Conservation (phyloP, 1,140 invertebrate genomes). For the Drosophila tsacasi region DNA sequence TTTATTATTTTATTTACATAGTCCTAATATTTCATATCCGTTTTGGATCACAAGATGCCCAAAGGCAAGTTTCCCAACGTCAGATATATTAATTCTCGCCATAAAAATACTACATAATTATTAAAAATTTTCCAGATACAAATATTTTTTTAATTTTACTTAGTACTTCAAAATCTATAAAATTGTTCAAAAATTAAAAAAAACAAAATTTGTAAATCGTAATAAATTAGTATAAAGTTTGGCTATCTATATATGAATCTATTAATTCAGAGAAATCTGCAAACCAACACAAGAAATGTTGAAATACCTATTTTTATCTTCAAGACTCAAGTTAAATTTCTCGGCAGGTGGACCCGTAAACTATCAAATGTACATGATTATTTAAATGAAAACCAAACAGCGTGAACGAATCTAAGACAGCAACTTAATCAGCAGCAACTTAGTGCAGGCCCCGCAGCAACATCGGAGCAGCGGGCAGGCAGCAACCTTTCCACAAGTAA, state of each 20-base stretch:
- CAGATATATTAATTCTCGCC: too few relatives aligned
- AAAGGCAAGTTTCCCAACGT: too few relatives aligned
- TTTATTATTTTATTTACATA: too few relatives aligned
- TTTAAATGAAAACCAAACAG: conserved; percentile 52
- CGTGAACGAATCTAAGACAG: conserved; percentile 51
- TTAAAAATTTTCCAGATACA: too few relatives aligned
- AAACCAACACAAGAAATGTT: not conserved
- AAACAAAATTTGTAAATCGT: too few relatives aligned
- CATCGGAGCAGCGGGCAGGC: conserved; percentile 20
- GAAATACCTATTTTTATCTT: conserved; percentile 14
- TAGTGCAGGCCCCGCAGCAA: conserved; percentile 24
- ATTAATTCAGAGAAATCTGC: conserved; percentile 3
- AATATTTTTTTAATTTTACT: too few relatives aligned
- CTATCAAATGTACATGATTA: conserved; percentile 36
- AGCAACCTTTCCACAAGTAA: conserved; percentile 56
- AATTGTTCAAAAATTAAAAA: too few relatives aligned
- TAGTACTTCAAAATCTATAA: too few relatives aligned
- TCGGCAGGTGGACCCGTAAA: conserved; percentile 21
- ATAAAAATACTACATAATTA: too few relatives aligned
- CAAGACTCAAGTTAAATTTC: conserved; percentile 2
- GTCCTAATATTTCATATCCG: too few relatives aligned
- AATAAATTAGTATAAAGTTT: not conserved
- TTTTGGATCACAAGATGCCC: too few relatives aligned
- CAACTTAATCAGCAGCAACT: conserved; percentile 41
- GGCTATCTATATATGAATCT: not conserved